Percentiles rank a stretch among this genome's conserved stretches.
Evolutionary conservation across 2,113 vertebrate species (phyloP).

Genomic region (Urocolius indicus): DNA sequence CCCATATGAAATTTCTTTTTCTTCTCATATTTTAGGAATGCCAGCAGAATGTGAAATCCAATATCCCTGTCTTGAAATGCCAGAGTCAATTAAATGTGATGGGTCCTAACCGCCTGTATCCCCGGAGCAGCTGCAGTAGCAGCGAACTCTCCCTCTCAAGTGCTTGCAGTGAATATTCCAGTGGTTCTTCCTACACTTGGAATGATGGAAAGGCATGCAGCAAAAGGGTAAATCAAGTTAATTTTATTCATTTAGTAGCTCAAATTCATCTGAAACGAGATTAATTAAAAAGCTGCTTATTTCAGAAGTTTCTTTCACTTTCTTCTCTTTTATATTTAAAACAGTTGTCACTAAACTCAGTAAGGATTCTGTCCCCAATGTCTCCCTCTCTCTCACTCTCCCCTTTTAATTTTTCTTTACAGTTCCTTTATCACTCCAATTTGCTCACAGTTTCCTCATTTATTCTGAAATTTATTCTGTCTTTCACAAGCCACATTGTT

Average conservation of each 20-base stretch:
- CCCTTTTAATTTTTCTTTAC: neutral
- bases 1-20: neutral
- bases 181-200: conserved; percentile 90
- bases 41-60: conserved; percentile 81
- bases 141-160: conserved; percentile 93
- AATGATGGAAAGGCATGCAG: conserved; percentile 84
- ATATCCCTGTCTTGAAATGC: conserved; percentile 79
- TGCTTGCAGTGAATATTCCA: conserved; percentile 94
- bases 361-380: neutral
- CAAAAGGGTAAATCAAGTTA: conserved; percentile 80
- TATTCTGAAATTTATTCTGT: neutral
- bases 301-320: neutral
- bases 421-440: neutral
- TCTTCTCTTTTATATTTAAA: neutral
- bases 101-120: conserved; percentile 75
- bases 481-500: conserved; percentile 23
- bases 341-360: neutral
- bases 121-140: conserved; percentile 90
- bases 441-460: conserved; percentile 18
- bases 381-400: neutral
- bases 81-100: conserved; percentile 81
- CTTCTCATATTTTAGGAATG: conserved; percentile 79
- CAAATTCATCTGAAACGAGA: neutral
- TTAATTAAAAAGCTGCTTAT: neutral
- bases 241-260: neutral